phyloP scores from a whole-genome alignment of 2,888 invertebrate species.

The Drosophila picticornis region DNA sequence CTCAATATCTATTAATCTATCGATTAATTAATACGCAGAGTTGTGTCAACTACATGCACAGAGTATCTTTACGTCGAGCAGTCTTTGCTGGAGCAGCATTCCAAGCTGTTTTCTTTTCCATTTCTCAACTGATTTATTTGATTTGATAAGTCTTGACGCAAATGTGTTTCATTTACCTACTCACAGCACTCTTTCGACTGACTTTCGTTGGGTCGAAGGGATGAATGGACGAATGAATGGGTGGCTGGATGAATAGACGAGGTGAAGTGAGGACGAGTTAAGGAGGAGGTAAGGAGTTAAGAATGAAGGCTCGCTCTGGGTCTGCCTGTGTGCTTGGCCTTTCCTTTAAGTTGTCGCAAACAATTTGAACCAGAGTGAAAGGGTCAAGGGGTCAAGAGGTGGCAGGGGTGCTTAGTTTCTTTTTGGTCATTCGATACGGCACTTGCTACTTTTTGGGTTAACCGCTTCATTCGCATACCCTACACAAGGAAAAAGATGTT shows the following conservation, averaged over 20 bases:
- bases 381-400: slow-evolving; percentile 34
- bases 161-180: slow-evolving; percentile 70
- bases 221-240: slow-evolving; percentile 2
- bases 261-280: neutral
- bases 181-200: slow-evolving; percentile 15
- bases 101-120: slow-evolving; percentile 17
- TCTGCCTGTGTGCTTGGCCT: slow-evolving; percentile 27
- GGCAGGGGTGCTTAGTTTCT: neutral
- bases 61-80: slow-evolving; percentile 3
- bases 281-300: slow-evolving; percentile 1
- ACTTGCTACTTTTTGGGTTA: slow-evolving; percentile 10
- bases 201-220: slow-evolving; percentile 6
- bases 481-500: neutral
- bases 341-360: slow-evolving; percentile 34
- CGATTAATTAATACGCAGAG: neutral
- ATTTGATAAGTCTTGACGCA: slow-evolving; percentile 70
- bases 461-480: neutral
- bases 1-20: neutral
- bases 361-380: slow-evolving; percentile 30
- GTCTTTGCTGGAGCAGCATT: neutral
- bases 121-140: slow-evolving; percentile 68
- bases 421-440: slow-evolving; percentile 41
- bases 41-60: neutral
- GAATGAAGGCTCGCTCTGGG: neutral
- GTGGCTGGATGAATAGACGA: slow-evolving; percentile 2